These are phyloP conservation scores for Agriotes lineatus DNA, from an alignment of 2,888 invertebrate species.

Conservation along the genomic window DNA sequence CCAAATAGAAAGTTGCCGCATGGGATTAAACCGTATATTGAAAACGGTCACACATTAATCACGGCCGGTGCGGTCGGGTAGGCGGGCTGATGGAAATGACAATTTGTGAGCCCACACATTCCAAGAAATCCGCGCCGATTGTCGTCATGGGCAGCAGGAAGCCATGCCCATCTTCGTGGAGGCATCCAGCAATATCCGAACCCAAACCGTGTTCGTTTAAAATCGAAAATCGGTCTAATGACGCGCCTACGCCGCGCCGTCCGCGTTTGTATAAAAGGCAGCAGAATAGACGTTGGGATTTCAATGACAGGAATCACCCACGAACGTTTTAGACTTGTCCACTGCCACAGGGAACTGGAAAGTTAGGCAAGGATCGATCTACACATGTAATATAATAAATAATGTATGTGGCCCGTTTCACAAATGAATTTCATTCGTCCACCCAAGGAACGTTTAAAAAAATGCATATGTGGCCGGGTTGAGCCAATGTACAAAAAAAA, in stretches of 20 bases:
- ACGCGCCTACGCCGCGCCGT: not conserved
- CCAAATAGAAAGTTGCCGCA: slow-evolving; percentile 1
- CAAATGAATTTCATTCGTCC: too few relatives aligned
- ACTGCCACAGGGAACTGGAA: not conserved
- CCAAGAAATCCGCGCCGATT: slow-evolving; percentile 2
- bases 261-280: too few relatives aligned
- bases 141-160: slow-evolving; percentile 11
- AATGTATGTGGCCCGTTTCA: too few relatives aligned
- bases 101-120: slow-evolving; percentile 28
- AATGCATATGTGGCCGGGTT: too few relatives aligned
- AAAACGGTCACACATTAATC: slow-evolving; percentile 20
- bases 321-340: not conserved
- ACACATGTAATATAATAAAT: too few relatives aligned
- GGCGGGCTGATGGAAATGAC: slow-evolving; percentile 17
- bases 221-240: not conserved
- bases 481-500: too few relatives aligned
- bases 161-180: not conserved
- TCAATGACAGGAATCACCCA: not conserved
- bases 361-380: not conserved
- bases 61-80: slow-evolving; percentile 14
- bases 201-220: not conserved
- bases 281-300: too few relatives aligned
- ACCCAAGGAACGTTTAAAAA: not conserved
- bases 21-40: not conserved
- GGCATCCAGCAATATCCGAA: not conserved